A percentile compares a stretch with the other conserved stretches of the same genome.
Evolutionary conservation across 2,888 invertebrate species (phyloP).

Genomic region (Gastrophysa polygoni): DNA sequence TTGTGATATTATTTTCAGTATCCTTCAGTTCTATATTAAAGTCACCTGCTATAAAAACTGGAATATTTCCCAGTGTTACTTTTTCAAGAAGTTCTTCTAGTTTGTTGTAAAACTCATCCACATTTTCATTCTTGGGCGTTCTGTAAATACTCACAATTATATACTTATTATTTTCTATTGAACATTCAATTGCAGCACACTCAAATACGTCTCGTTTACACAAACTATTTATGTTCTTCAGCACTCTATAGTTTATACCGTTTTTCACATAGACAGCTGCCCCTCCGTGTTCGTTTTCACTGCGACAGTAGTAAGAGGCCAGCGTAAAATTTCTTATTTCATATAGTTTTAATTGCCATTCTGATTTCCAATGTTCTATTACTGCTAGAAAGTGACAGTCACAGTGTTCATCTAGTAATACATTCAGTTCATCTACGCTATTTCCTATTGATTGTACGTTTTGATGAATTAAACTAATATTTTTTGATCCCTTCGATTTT

Average conservation of each 20-base stretch:
- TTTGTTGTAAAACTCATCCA: too few relatives aligned
- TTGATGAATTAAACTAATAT: constrained; percentile 9
- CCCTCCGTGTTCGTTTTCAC: constrained; percentile 3
- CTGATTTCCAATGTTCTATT: constrained; percentile 14
- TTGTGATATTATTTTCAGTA: too few relatives aligned
- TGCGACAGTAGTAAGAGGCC: constrained; percentile 12
- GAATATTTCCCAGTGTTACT: too few relatives aligned
- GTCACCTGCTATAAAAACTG: too few relatives aligned
- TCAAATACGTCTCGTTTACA: too few relatives aligned
- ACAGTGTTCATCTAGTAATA: neutral
- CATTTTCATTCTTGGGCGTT: neutral
- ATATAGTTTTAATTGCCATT: constrained; percentile 14
- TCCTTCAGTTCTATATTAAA: too few relatives aligned
- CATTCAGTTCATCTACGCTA: constrained; percentile 4
- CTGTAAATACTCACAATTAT: too few relatives aligned
- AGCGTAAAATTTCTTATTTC: constrained; percentile 6
- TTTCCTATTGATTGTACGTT: constrained; percentile 9
- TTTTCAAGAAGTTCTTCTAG: too few relatives aligned
- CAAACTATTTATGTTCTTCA: too few relatives aligned
- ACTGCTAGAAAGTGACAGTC: constrained; percentile 14
- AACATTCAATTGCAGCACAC: neutral
- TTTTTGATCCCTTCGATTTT: constrained; percentile 4
- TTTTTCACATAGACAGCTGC: too few relatives aligned
- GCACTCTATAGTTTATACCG: too few relatives aligned
- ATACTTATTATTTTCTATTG: too few relatives aligned